Conservation (phyloP, 2,888 invertebrate species). For the Harpalus rubripes region DNA sequence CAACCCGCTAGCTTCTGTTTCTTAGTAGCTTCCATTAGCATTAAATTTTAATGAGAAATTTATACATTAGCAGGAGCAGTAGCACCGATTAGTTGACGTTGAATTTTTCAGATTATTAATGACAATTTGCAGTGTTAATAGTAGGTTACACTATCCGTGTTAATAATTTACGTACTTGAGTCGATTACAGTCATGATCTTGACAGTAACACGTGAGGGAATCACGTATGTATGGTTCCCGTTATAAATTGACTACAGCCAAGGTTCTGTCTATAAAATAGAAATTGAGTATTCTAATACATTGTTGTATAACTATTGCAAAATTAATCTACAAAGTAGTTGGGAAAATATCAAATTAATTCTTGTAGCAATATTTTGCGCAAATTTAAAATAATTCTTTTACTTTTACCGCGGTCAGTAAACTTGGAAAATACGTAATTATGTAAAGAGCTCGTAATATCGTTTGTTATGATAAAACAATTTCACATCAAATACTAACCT, state of each 20-base stretch:
- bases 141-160: conserved; percentile 19
- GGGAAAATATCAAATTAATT: conserved; percentile 2
- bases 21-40: no score
- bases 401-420: conserved; percentile 7
- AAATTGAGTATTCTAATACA: background rate
- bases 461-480: conserved; percentile 23
- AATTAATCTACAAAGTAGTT: background rate
- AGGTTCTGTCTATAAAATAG: no score
- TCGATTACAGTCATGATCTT: conserved; percentile 24
- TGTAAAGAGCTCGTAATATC: background rate
- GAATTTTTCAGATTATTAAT: conserved; percentile 21
- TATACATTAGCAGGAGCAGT: background rate
- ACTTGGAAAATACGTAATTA: background rate
- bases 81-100: background rate
- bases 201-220: background rate
- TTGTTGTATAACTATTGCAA: background rate
- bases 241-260: background rate
- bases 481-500: background rate
- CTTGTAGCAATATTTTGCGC: background rate
- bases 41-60: background rate
- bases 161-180: conserved; percentile 39
- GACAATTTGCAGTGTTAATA: conserved; percentile 35
- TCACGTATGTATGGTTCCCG: background rate
- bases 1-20: no score
- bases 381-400: background rate